Evolutionary conservation across 2,888 invertebrate species (phyloP), one percentile per base, ranked within the genome.

Genomic region (Rugalucina vietnamica): DNA sequence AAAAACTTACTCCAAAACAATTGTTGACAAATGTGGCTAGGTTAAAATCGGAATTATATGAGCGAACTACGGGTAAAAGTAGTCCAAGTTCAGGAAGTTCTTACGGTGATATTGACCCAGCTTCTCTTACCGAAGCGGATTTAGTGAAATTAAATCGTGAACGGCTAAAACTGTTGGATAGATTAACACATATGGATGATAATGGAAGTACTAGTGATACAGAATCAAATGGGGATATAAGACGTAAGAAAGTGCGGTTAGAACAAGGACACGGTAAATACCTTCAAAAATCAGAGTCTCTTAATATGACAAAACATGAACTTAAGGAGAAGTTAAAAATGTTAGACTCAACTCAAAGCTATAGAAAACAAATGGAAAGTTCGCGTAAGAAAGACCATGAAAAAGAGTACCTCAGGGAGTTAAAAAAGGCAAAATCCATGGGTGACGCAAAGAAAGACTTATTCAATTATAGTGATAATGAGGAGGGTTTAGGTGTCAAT

Each of bases 31-130:
- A 88, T 76, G 86, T 88, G 37, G 84, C 82, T 39, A 71, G 84
- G 74, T 82, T 87, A 76, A 82, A 85, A 74, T 85, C 88, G 24
- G 84, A 88, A 79, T 79, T 87, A 34, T 84, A 87, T 86, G 87
- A 87, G 81, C 70, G 86, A 39, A 84, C 84, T 50, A 76, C 81
- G 73, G 84, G 82, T 71, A 89, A 88, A 80, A 89, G 90, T 69
- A 92, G 91, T 76, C 91, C 91, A 29, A 91, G 91, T 79, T 92
- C 93, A 43, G 88, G 90, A 37, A 91, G 90, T 86, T 91, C 90
- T 74, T 89, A 90, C 71, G 89, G 91, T 85, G 92, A 91, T 70
- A 91, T 96, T 80, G 96, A 96, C 80, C 96, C 96, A 49, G 96
- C 96, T 90, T 96, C 96, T 92, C 96, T 96, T 78, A 90, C 90